These are phyloP conservation scores for Plagodis dolabraria DNA, from an alignment of 2,888 invertebrate species.

Conservation along the genomic window DNA sequence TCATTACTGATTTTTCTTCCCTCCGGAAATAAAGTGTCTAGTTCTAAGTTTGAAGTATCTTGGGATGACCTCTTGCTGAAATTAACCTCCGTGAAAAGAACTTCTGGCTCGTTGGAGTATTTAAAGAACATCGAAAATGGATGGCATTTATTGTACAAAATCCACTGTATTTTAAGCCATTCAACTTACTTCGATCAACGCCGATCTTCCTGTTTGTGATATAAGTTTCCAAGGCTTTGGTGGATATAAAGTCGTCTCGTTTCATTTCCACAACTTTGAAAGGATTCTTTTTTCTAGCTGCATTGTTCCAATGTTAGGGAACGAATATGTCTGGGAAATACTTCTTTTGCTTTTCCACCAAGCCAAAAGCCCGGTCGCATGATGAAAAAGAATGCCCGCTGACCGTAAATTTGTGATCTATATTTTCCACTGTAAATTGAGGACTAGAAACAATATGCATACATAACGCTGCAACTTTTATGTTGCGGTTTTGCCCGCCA, in stretches of 20 bases:
- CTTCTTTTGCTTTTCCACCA: too few species aligned
- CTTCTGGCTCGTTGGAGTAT: conserved; percentile 33
- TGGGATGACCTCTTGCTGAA: conserved; percentile 29
- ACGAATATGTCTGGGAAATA: conserved; percentile 12
- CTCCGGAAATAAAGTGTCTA: conserved; percentile 27
- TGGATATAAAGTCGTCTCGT: conserved; percentile 30
- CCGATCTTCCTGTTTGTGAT: conserved; percentile 29
- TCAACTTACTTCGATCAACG: conserved; percentile 28
- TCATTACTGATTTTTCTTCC: conserved; percentile 22
- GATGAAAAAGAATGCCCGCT: too few species aligned
- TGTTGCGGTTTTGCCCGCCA: too few species aligned
- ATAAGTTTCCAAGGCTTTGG: conserved; percentile 28
- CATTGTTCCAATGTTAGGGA: conserved; percentile 27
- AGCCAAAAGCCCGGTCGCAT: too few species aligned
- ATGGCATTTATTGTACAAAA: conserved; percentile 29
- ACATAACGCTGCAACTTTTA: too few species aligned
- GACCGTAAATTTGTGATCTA: too few species aligned
- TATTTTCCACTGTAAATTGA: too few species aligned
- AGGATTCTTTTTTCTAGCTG: conserved; percentile 32
- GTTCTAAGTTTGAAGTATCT: conserved; percentile 21
- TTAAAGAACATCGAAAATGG: conserved; percentile 30
- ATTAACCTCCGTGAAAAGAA: conserved; percentile 30
- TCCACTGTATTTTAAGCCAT: conserved; percentile 31
- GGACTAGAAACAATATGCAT: too few species aligned
- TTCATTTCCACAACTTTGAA: conserved; percentile 31